A percentile compares a stretch with the other conserved stretches of the same genome.
Evolutionary conservation across 1,140 invertebrate genomes (phyloP).

Genomic region (Lineus longissimus): DNA sequence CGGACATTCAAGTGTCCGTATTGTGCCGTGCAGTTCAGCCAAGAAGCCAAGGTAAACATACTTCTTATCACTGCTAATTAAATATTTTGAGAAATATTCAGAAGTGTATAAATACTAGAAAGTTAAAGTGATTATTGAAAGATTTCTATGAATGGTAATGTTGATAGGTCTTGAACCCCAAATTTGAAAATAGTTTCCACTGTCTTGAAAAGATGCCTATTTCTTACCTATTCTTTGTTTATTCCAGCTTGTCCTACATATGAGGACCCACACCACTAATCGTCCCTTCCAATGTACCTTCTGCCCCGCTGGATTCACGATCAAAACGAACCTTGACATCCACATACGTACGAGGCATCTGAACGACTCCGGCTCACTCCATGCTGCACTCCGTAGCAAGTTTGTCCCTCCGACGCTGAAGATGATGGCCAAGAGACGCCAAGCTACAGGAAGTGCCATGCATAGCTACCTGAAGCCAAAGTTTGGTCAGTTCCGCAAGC

Average conservation of each 20-base stretch:
- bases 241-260: constrained; percentile 5
- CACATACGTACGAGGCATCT: constrained; percentile 92
- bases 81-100: neutral
- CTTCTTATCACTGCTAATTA: neutral
- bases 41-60: constrained; percentile 2
- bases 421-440: constrained; percentile 3
- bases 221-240: neutral
- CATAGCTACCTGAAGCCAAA: no score
- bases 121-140: no score
- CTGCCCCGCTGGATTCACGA: constrained; percentile 81
- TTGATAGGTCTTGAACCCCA: no score
- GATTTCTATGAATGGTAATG: no score
- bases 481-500: no score
- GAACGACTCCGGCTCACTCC: constrained; percentile 55
- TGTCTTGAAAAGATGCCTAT: no score
- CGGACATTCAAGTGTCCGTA: constrained; percentile 1
- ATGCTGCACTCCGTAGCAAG: neutral
- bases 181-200: no score
- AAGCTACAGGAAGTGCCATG: no score
- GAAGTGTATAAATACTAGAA: no score
- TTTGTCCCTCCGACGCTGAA: neutral
- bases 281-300: constrained; percentile 82
- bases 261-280: constrained; percentile 7
- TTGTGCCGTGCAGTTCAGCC: constrained; percentile 6
- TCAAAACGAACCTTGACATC: constrained; percentile 87